Base-by-base conservation (phyloP, 2,113 vertebrate genomes). In the Ptyas mucosa region DNA sequence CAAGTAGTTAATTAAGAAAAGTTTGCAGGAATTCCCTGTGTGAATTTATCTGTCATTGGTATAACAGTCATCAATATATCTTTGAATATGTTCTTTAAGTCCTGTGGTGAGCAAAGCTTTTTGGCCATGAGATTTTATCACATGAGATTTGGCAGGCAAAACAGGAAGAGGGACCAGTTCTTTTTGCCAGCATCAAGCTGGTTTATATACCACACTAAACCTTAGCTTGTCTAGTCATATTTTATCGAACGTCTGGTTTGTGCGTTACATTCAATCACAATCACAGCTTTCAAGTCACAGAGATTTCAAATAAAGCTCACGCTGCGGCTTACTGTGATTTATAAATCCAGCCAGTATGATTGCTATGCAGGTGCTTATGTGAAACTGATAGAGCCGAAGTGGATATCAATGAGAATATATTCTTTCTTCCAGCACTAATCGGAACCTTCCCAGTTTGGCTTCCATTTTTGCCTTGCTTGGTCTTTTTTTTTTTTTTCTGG, bases 401-500 rank as follows among this genome's bases (percentile, higher is more conserved):
- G 10, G 81, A 49, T 15, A 52, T 90, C 81, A 46, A 7, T 90
- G 55, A 34, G 12, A 10, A 6, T 55, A 39, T 85, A 88, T n/a
- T 75, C 3, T n/a, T 29, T 88, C 69, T 29, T 87, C 3, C 53
- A 1, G 29, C 15, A 18, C 85, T 49, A 81, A 75, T 57, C 58
- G 53, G 55, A 61, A 51, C n/a, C 85, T 51, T 86, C 43, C 75
- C 69, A 89, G 11, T 61, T 64, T 92, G 88, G 93, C 85, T 21
- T 39, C 12, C 20, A 85, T 85, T 91, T 91, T 39, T 18, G 53
- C 58, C 75, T 53, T n/a, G 24, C 34, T 90, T 52, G 49, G 53
- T 89, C 89, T 49, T 69, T 58, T 93, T 69, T 69, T 58, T 93
- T 69, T 81, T 81, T 90, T 91, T 92, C 5, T 61, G 89, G 91